Base-by-base conservation (phyloP, 2,113 vertebrate species). In the Pycnonotus jocosus region DNA sequence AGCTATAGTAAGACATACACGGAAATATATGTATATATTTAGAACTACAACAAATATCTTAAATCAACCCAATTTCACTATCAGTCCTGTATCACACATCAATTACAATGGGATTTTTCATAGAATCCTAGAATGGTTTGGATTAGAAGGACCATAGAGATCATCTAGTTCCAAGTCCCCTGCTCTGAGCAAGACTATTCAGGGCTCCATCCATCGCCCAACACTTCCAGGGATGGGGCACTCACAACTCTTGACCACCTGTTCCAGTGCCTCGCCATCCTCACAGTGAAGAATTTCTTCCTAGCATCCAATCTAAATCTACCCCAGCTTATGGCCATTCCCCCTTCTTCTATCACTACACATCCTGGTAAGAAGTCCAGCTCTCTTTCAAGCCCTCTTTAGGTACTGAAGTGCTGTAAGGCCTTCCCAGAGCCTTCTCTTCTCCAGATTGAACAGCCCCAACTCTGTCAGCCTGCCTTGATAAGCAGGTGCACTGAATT, bases 1-100 rank as follows among this genome's bases (percentile, higher is more conserved):
- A 66, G 23, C 30, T 62, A 50, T 7, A 50, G 1, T 8, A 78
- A 61, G 8, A 86, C 48, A 58, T 9, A 24, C 0, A 2, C 4
- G 1, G 4, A 79, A 24, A 35, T 25, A 13, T 0, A 45, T 0
- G 0, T 4, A 48, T 6, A 4, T 7, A 66, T 12, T 24, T 44
- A 33, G 1, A 81, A 6, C 19, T 28, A 21, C 0, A 62, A 7
- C 4, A 61, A 56, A 6, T 35, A 33, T 10, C 40, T 53, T 11
- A 76, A 31, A 56, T 16, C 20, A 62, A 66, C 10, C 4, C 11
- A 24, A 50, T 15, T 60, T 35, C 44, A 53, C 18, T 22, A 47
- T 71, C 57, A 50, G 31, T 54, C 12, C 16, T 50, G 28, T 30
- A 42, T 23, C 14, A 15, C 45, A 14, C 2, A 69, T 44, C 19